These are phyloP conservation scores for Chloroclysta siterata DNA, from an alignment of 2,888 invertebrate species.

Conservation along the genomic window DNA sequence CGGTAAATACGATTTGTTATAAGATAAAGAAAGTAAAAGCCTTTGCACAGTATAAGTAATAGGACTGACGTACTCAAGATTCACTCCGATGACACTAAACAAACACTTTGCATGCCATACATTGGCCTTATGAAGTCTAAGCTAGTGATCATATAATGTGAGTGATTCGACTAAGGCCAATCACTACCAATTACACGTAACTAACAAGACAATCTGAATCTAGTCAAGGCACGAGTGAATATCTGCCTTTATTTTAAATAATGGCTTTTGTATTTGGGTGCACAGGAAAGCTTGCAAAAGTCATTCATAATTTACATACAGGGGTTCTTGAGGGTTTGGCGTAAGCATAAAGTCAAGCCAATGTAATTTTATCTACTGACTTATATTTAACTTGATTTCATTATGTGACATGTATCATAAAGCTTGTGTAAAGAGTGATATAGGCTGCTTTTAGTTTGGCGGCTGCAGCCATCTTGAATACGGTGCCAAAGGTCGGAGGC, in stretches of 20 bases:
- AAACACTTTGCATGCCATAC: not conserved
- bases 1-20: slow-evolving; percentile 67
- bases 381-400: too few relatives aligned
- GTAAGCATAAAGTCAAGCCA: too few relatives aligned
- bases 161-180: not conserved
- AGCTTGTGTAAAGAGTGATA: slow-evolving; percentile 8
- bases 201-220: not conserved
- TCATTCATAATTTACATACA: too few relatives aligned
- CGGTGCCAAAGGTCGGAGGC: slow-evolving; percentile 74
- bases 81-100: slow-evolving; percentile 7
- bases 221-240: not conserved
- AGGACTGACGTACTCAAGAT: not conserved
- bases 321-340: too few relatives aligned
- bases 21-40: slow-evolving; percentile 77
- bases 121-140: not conserved
- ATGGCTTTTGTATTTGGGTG: too few relatives aligned
- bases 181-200: not conserved
- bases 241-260: not conserved
- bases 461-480: slow-evolving; percentile 74
- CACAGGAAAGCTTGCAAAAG: too few relatives aligned
- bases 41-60: slow-evolving; percentile 36
- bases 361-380: too few relatives aligned
- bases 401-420: too few relatives aligned
- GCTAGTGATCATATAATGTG: not conserved
- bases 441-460: slow-evolving; percentile 61